phyloP scores from a whole-genome alignment of 1,140 invertebrate species.

The Theocolax elegans region DNA sequence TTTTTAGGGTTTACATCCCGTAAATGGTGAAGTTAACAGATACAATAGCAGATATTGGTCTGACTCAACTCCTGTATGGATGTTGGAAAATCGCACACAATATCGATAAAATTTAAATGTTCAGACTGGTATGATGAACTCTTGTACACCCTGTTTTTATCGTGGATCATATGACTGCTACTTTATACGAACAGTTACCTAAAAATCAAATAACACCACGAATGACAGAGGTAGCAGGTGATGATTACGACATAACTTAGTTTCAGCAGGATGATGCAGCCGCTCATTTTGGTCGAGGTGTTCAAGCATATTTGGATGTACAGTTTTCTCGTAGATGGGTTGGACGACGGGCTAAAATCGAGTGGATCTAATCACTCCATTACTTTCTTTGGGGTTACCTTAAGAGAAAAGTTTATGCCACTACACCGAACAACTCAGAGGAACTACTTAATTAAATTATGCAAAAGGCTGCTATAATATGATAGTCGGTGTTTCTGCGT shows the following conservation, averaged over 20 bases:
- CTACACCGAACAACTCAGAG: slow-evolving; percentile 15
- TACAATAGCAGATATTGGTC: slow-evolving; percentile 30
- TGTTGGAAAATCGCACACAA: slow-evolving; percentile 35
- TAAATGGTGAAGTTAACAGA: slow-evolving; percentile 33
- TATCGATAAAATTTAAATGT: slow-evolving; percentile 43
- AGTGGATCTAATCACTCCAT: slow-evolving; percentile 1
- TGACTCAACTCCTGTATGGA: slow-evolving; percentile 7
- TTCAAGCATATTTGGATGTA: slow-evolving; percentile 43
- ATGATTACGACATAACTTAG: slow-evolving; percentile 39
- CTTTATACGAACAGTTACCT: not conserved
- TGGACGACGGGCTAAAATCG: slow-evolving; percentile 48
- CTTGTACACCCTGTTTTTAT: slow-evolving; percentile 46
- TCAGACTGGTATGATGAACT: slow-evolving; percentile 44
- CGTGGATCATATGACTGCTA: slow-evolving; percentile 42
- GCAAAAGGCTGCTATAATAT: not conserved
- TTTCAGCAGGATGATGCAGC: slow-evolving; percentile 49
- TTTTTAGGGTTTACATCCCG: too few species aligned
- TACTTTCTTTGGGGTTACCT: slow-evolving; percentile 55
- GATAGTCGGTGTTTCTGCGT: not conserved
- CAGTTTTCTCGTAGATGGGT: slow-evolving; percentile 51
- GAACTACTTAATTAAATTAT: slow-evolving; percentile 36
- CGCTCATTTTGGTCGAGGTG: slow-evolving; percentile 44
- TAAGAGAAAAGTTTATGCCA: slow-evolving; percentile 54
- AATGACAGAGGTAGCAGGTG: slow-evolving; percentile 14
- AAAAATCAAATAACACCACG: slow-evolving; percentile 14